Base-by-base conservation (phyloP, 2,888 invertebrate species). In the Suillia variegata region DNA sequence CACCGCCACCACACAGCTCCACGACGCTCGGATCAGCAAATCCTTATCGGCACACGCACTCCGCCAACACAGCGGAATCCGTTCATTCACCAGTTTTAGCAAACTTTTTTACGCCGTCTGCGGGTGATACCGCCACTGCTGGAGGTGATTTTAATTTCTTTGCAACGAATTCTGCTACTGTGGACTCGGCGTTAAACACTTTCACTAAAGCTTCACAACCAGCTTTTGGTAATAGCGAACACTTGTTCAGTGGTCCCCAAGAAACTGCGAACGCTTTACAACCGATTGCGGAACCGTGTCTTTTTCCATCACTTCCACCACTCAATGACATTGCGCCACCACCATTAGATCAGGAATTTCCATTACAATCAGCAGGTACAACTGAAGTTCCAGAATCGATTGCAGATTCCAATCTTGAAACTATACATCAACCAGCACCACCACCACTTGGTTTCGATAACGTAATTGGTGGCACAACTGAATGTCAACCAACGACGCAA, bases 401-500 rank as follows among this genome's bases (percentile, higher is more conserved):
- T n/a, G n/a, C n/a, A n/a, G n/a, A n/a, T n/a, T n/a, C n/a, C n/a
- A n/a, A n/a, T n/a, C n/a, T n/a, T n/a, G n/a, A n/a, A n/a, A n/a
- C n/a, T n/a, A n/a, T n/a, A n/a, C n/a, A n/a, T n/a, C n/a, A n/a
- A n/a, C n/a, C n/a, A n/a, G n/a, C n/a, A n/a, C n/a, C 72, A 8
- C 62, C 71, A 8, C 59, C 76, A 49, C 65, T 68, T 2, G 76
- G 70, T 24, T 76, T 76, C 60, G 65, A 62, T 24, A 64, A 56
- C 47, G 21, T 64, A 18, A n/a, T n/a, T n/a, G n/a, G n/a, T n/a
- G n/a, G n/a, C n/a, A n/a, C 2, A 18, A 15, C 49, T 18, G 22
- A 20, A 5, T 21, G 53, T 15, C 58, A 2, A 60, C 54, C 42
- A 26, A 50, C 20, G n/a, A n/a, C n/a, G 33, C 22, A 13, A 18